A percentile compares a stretch with the other conserved stretches of the same genome.
Conservation (phyloP, 1,140 invertebrate species). For the Pantala flavescens region DNA sequence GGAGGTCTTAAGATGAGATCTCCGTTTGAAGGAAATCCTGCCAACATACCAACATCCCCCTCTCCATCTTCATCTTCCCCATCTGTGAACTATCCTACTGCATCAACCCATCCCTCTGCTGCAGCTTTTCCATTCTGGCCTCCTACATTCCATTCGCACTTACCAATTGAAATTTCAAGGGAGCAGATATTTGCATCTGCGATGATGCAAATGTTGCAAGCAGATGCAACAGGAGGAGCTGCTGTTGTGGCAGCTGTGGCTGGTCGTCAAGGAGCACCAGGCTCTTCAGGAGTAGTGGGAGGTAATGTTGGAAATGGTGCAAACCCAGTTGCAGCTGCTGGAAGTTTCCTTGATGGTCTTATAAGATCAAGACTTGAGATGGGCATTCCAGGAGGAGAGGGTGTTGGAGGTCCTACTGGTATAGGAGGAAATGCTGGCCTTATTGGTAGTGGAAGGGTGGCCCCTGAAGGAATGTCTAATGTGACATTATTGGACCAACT, state of each 20-base stretch:
- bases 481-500: slow-evolving; percentile 59
- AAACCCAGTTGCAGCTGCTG: slow-evolving; percentile 36
- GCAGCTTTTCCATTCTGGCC: slow-evolving; percentile 53
- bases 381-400: slow-evolving; percentile 36
- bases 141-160: slow-evolving; percentile 34
- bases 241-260: slow-evolving; percentile 24
- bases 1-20: slow-evolving; percentile 30
- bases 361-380: slow-evolving; percentile 66
- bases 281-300: not conserved
- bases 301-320: slow-evolving; percentile 40
- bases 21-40: slow-evolving; percentile 33
- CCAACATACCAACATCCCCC: not conserved
- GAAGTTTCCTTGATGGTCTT: slow-evolving; percentile 65
- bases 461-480: slow-evolving; percentile 38
- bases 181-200: slow-evolving; percentile 67
- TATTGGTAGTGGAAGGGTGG: slow-evolving; percentile 26
- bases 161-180: slow-evolving; percentile 34
- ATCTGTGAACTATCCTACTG: slow-evolving; percentile 18
- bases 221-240: slow-evolving; percentile 41
- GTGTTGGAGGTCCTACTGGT: slow-evolving; percentile 22
- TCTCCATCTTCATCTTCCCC: slow-evolving; percentile 13
- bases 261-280: slow-evolving; percentile 25
- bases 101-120: slow-evolving; percentile 36
- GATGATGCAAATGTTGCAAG: slow-evolving; percentile 66
- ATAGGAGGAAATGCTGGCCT: slow-evolving; percentile 27